Percentiles rank a stretch among this genome's conserved stretches.
Conservation (phyloP, 2,888 invertebrate species). For the Sinelater perroti region DNA sequence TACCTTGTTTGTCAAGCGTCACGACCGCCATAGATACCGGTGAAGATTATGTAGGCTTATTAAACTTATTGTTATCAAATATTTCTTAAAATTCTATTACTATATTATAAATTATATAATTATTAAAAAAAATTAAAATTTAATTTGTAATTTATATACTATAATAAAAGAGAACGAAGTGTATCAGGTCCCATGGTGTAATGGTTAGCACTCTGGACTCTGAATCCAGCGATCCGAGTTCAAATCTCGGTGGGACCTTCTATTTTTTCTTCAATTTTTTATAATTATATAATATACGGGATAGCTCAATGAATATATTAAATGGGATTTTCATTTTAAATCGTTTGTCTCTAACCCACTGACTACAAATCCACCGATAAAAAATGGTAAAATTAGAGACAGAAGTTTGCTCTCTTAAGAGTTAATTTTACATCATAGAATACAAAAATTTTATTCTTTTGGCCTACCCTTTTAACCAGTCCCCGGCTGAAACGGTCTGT, state of each 20-base stretch:
- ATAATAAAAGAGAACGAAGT: no score
- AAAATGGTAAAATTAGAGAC: no score
- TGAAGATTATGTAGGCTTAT: not conserved
- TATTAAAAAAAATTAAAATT: not conserved
- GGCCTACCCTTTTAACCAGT: no score
- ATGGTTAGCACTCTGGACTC: conserved; percentile 73
- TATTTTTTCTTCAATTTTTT: conserved; percentile 25
- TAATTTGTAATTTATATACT: not conserved
- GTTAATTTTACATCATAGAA: no score
- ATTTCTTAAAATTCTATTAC: not conserved
- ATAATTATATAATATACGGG: not conserved
- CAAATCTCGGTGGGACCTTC: conserved; percentile 69
- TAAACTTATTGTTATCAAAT: not conserved
- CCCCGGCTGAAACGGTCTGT: no score
- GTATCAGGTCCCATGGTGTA: conserved; percentile 71
- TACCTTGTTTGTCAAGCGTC: conserved; percentile 5
- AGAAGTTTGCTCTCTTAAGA: no score
- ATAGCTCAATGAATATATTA: no score
- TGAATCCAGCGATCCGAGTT: conserved; percentile 71
- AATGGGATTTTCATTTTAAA: no score
- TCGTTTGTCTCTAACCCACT: no score
- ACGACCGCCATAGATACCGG: not conserved
- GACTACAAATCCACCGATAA: no score
- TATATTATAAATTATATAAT: not conserved
- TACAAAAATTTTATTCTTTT: no score